Percentiles rank a stretch among this genome's conserved stretches.
Evolutionary conservation across 2,113 vertebrate species (phyloP).

Genomic region (Castor canadensis): DNA sequence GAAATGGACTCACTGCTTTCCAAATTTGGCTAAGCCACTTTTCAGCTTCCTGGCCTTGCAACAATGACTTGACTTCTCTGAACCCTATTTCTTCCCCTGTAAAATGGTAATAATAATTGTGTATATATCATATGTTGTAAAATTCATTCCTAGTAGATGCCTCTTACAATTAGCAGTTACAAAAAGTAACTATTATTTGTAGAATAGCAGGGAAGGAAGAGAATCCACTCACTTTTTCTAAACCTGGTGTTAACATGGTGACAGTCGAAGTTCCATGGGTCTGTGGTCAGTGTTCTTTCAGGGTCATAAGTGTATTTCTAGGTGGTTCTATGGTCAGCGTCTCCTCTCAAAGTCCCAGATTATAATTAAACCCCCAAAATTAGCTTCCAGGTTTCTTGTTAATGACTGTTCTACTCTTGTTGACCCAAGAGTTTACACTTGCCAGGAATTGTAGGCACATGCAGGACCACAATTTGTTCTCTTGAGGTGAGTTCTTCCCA

Average conservation of each 20-base stretch:
- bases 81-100: background rate
- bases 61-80: background rate
- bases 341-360: background rate
- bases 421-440: too few species aligned
- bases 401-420: background rate
- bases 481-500: background rate
- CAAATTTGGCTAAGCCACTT: background rate
- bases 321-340: background rate
- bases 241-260: too few species aligned
- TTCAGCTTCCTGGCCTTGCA: background rate
- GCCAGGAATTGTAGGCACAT: background rate
- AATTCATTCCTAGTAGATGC: background rate
- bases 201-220: background rate
- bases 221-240: background rate
- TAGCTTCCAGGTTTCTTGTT: background rate
- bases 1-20: background rate
- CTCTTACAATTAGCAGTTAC: background rate
- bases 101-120: background rate
- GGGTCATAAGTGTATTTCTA: background rate
- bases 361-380: background rate
- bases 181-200: background rate
- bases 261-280: background rate
- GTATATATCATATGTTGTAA: background rate
- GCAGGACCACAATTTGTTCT: background rate
- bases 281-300: background rate